Evolutionary conservation across 1,140 invertebrate species (phyloP).

Genomic region (Drosophila busckii): DNA sequence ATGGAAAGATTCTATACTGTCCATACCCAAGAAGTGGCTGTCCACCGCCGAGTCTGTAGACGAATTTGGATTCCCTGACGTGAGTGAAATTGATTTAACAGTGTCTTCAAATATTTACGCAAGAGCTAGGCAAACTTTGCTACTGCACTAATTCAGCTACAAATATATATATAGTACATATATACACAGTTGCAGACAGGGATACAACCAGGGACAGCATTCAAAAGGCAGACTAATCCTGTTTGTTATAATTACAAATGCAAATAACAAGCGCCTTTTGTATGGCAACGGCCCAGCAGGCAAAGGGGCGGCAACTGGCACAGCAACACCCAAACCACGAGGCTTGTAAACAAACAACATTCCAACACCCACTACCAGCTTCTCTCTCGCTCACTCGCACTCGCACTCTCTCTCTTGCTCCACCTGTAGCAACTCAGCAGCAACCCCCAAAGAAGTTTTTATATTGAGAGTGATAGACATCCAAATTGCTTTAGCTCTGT

Average conservation of each 20-base stretch:
- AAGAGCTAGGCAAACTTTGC: constrained; percentile 36
- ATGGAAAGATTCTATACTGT: constrained; percentile 84
- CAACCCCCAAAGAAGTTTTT: constrained; percentile 46
- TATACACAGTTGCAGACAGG: constrained; percentile 20
- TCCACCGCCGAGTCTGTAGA: constrained; percentile 81
- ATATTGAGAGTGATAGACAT: constrained; percentile 30
- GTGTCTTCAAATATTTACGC: constrained; percentile 58
- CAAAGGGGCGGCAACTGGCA: constrained; percentile 10
- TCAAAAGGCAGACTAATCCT: constrained; percentile 64
- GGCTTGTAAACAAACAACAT: constrained; percentile 41
- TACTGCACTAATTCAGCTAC: constrained; percentile 66
- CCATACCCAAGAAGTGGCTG: constrained; percentile 84
- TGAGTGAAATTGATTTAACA: constrained; percentile 76
- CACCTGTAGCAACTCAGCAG: constrained; percentile 67
- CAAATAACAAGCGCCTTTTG: constrained; percentile 73
- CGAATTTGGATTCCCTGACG: constrained; percentile 79
- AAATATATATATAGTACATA: constrained; percentile 24
- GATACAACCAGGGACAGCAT: constrained; percentile 5
- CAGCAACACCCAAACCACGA: constrained; percentile 24
- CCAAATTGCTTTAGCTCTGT: constrained; percentile 30
- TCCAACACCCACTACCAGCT: constrained; percentile 11
- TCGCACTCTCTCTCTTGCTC: constrained; percentile 11
- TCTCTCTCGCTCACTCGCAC: neutral
- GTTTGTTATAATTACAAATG: constrained; percentile 79
- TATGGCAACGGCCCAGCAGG: constrained; percentile 35